Percentiles rank a stretch among this genome's conserved stretches.
Conservation (phyloP, 1,140 invertebrate species). For the Sarcophaga bullata region DNA sequence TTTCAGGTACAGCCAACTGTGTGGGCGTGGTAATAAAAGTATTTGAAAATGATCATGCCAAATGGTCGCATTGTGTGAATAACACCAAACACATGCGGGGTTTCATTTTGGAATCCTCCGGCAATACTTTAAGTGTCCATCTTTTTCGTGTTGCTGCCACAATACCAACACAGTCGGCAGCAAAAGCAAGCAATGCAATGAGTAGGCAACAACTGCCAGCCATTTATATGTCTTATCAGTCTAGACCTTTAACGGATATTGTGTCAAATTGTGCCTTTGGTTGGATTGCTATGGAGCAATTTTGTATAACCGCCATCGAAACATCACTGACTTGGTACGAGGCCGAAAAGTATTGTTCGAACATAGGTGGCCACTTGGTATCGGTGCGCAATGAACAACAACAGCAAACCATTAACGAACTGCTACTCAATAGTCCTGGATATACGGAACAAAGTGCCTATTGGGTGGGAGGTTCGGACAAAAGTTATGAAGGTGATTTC, state of each 20-base stretch:
- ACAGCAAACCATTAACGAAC: constrained; percentile 71
- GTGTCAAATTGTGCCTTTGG: constrained; percentile 73
- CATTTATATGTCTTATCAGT: constrained; percentile 62
- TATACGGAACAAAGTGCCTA: constrained; percentile 74
- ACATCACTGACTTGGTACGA: constrained; percentile 71
- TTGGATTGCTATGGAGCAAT: constrained; percentile 71
- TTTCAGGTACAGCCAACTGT: constrained; percentile 41
- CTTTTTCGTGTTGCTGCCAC: constrained; percentile 34
- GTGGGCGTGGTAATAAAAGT: constrained; percentile 44
- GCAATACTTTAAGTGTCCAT: constrained; percentile 45
- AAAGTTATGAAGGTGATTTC: constrained; percentile 78
- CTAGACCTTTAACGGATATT: constrained; percentile 68
- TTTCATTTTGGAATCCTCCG: constrained; percentile 45
- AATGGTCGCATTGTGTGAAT: constrained; percentile 48
- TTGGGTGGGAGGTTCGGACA: constrained; percentile 82
- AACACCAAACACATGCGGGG: constrained; percentile 33
- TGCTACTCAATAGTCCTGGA: constrained; percentile 72
- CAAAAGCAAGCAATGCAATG: neutral
- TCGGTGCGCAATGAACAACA: constrained; percentile 72
- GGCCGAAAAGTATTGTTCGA: constrained; percentile 73
- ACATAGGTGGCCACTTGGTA: constrained; percentile 73
- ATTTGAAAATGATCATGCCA: constrained; percentile 44
- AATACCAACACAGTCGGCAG: neutral
- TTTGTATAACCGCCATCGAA: constrained; percentile 72
- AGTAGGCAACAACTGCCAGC: constrained; percentile 36